Evolutionary conservation across 30 jellyfish, hydroid and myxozoan genomes (phyloP), one percentile per base, ranked within the genome.

Genomic region (Hydractinia echinata): DNA sequence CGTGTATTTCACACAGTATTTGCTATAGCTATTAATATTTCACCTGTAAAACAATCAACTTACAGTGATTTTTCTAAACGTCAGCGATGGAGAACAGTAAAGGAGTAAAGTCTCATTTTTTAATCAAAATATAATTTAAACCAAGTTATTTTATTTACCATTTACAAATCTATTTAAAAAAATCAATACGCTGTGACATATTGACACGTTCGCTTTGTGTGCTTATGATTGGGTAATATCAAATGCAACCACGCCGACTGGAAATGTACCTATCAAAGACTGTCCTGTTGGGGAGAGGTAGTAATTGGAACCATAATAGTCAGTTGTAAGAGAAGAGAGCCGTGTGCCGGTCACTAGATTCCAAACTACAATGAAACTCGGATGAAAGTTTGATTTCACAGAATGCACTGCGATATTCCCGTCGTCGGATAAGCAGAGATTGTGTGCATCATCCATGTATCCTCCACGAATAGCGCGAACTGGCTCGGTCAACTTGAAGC

Each of bases 401-500:
- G 94, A 83, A 72, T 88, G 94, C 52, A 83, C 89, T 51, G 94
- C 93, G 66, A 85, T 60, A 30, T 84, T 77, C 4, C 96, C 96
- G 55, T 88, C 89, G 39, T 78, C 87, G 4, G 94, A 83, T 89
- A 88, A 76, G 30, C 89, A 66, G 30, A 88, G 67, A 44, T 89
- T 79, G 44, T 88, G 96, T 62, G 81, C 79, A 48, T 83, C 96
- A 52, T 88, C 96, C 96, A 88, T 88, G 74, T 87, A 87, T 8
- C 91, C 96, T 15, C 96, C 96, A 4, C 96, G 69, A 4, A 88
- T 72, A 19, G 96, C 76, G 53, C 94, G 83, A 2, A 83, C 85
- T 39, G 94, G 94, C 82, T 88, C 96, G n/a, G 84, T 74, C 70
- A 88, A 51, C 1, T 83, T 66, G 58, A 53, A 79, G 30, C 93